A percentile compares a stretch with the other conserved stretches of the same genome.
These are phyloP conservation scores for Sphaerodactylus townsendi DNA, from an alignment of 2,113 vertebrate genomes.

Conservation along the genomic window DNA sequence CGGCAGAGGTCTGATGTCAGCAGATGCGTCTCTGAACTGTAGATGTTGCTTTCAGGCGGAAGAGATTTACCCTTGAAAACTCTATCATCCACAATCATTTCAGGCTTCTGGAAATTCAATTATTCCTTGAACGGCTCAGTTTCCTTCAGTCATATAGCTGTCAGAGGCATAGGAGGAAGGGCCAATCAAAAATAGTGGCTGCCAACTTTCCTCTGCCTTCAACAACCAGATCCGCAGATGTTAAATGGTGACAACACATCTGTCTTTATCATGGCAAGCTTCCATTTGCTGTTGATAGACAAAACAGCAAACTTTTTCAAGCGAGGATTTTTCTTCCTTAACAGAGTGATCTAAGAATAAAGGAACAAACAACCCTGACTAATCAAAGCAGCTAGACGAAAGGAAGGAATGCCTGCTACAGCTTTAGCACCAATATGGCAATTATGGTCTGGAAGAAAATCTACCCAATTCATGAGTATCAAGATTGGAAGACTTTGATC, in stretches of 20 bases:
- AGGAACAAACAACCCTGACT: background rate
- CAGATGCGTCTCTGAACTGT: background rate
- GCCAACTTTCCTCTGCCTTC: background rate
- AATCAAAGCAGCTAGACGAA: background rate
- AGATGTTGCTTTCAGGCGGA: background rate
- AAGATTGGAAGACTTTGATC: background rate
- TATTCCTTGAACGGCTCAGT: background rate
- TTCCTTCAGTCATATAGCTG: background rate
- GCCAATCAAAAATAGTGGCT: background rate
- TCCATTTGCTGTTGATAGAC: background rate
- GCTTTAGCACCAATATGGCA: background rate
- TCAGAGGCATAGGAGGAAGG: background rate
- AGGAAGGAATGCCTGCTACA: constrained; percentile 15
- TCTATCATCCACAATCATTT: background rate
- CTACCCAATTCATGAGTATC: rapidly evolving
- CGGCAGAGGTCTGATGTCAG: background rate
- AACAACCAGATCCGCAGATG: background rate
- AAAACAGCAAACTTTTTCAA: background rate
- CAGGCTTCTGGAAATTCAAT: background rate
- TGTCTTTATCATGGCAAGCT: background rate
- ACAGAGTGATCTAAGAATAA: background rate
- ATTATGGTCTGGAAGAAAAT: constrained; percentile 31
- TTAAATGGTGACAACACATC: background rate
- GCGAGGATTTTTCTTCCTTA: background rate
- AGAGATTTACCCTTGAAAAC: background rate